Percentiles rank a stretch among this genome's conserved stretches.
phyloP scores from a whole-genome alignment of 2,888 invertebrate genomes.

The Stenodera caucasica region DNA sequence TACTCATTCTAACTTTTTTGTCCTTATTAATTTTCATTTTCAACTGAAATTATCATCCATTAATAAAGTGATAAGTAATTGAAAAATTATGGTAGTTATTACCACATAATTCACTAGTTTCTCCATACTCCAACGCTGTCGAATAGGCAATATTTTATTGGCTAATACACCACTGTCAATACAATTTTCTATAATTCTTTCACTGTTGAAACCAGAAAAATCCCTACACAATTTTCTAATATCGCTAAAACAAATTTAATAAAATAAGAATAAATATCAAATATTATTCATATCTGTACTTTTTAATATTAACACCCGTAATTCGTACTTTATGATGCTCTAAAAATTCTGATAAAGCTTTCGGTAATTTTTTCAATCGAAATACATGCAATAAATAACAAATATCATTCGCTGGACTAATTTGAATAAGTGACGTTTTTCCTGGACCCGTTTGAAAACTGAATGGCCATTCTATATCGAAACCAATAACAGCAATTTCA shows the following conservation, averaged over 20 bases:
- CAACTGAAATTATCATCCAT: constrained; percentile 51
- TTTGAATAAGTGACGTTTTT: constrained; percentile 65
- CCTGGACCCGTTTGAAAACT: constrained; percentile 62
- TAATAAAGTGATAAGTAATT: constrained; percentile 46
- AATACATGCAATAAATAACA: constrained; percentile 64
- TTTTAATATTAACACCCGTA: constrained; percentile 67
- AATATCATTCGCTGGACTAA: constrained; percentile 61
- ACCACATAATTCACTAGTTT: constrained; percentile 61
- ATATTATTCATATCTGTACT: constrained; percentile 52
- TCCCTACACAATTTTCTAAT: constrained; percentile 65
- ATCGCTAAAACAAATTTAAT: constrained; percentile 57
- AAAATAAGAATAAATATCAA: constrained; percentile 4
- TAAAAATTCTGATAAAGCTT: constrained; percentile 59
- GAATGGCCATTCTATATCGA: constrained; percentile 71
- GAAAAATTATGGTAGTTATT: constrained; percentile 44
- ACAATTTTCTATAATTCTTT: constrained; percentile 61
- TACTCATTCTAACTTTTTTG: constrained; percentile 61
- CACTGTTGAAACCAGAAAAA: constrained; percentile 60
- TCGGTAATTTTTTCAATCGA: constrained; percentile 61
- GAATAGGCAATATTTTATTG: constrained; percentile 58
- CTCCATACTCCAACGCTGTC: constrained; percentile 64
- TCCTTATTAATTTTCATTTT: constrained; percentile 60
- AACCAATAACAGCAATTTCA: constrained; percentile 60
- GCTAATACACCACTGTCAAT: constrained; percentile 63
- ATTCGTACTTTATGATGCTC: constrained; percentile 62